These are phyloP conservation scores for Rallus limicola DNA, from an alignment of 2,113 vertebrate species.

Conservation along the genomic window DNA sequence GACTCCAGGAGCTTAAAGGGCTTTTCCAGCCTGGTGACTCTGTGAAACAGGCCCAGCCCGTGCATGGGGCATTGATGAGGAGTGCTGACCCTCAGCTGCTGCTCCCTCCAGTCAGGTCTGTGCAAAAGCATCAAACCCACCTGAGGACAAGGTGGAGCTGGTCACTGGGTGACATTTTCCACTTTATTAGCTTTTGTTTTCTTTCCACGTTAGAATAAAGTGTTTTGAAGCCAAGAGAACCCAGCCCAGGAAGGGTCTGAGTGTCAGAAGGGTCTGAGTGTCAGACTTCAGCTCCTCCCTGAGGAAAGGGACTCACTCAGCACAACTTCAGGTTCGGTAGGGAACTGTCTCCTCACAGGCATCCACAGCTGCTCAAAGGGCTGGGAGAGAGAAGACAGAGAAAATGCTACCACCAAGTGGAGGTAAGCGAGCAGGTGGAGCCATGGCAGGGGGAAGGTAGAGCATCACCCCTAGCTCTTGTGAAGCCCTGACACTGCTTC, in stretches of 20 bases:
- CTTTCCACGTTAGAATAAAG: background rate
- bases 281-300: background rate
- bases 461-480: fast-evolving
- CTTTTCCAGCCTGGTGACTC: no score
- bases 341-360: background rate
- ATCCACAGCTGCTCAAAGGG: background rate
- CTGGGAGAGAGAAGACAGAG: background rate
- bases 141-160: background rate
- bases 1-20: no score
- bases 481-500: fast-evolving
- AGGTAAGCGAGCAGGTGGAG: background rate
- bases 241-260: background rate
- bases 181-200: background rate
- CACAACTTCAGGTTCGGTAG: fast-evolving
- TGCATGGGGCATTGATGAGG: no score
- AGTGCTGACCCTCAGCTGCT: fast-evolving
- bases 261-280: background rate
- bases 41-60: no score
- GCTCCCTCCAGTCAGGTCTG: background rate
- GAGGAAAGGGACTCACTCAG: fast-evolving
- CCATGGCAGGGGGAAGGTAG: background rate
- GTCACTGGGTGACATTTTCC: background rate
- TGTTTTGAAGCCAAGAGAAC: background rate
- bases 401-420: conserved; percentile 58
- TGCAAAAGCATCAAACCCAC: background rate